Conservation (phyloP, 1,140 invertebrate genomes). For the Drosophila burlai region DNA sequence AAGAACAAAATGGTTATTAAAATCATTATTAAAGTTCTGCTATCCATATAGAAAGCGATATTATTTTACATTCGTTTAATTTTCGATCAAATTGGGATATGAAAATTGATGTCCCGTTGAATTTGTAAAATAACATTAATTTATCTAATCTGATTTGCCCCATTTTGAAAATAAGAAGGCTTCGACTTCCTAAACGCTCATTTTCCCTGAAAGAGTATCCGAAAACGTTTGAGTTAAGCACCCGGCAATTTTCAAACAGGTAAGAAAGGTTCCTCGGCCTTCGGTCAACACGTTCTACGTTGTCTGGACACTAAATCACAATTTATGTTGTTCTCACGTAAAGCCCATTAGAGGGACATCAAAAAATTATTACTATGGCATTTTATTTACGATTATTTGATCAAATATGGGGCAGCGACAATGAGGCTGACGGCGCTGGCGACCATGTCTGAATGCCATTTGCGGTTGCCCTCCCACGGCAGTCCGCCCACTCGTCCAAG, state of each 20-base stretch:
- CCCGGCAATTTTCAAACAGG: constrained; percentile 28
- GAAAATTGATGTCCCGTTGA: background rate
- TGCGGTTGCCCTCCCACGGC: constrained; percentile 21
- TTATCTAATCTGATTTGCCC: background rate
- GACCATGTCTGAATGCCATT: constrained; percentile 49
- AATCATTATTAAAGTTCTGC: background rate
- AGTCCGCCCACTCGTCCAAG: constrained; percentile 23
- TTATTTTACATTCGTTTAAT: background rate
- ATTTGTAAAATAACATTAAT: background rate
- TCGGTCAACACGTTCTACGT: constrained; percentile 50
- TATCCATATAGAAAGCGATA: too few species aligned
- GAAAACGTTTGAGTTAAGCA: constrained; percentile 23
- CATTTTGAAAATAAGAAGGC: too few species aligned
- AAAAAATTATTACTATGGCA: constrained; percentile 80
- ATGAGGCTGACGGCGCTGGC: constrained; percentile 13
- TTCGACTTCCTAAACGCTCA: too few species aligned
- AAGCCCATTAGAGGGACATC: constrained; percentile 72
- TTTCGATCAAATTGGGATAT: background rate
- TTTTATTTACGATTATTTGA: constrained; percentile 82
- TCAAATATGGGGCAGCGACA: constrained; percentile 60
- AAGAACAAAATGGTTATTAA: background rate
- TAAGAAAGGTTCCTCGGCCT: constrained; percentile 27
- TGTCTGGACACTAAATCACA: constrained; percentile 67
- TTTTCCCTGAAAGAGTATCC: constrained; percentile 10
- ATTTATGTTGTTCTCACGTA: constrained; percentile 73